Evolutionary conservation across 2,797 vertebrate genomes (phyloP).

Genomic region (Florisuga fusca): DNA sequence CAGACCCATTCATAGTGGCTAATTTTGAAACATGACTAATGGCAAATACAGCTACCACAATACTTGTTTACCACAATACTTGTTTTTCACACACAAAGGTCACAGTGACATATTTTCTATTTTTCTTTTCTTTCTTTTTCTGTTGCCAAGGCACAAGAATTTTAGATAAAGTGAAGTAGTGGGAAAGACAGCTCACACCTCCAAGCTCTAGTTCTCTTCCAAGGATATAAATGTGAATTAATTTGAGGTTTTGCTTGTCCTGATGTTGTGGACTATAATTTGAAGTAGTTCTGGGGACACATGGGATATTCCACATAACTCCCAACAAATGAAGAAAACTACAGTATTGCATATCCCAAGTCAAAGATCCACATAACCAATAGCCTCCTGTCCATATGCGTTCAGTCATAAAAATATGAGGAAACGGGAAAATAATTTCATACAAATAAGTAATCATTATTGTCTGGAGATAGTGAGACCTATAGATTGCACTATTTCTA

Average conservation of each 20-base stretch:
- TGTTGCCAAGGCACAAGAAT: background rate
- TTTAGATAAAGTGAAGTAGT: background rate
- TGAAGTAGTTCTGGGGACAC: background rate
- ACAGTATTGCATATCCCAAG: background rate
- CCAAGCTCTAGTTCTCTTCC: background rate
- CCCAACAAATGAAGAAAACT: background rate
- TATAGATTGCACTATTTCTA: background rate
- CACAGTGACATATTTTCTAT: background rate
- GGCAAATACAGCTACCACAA: background rate
- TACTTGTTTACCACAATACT: background rate
- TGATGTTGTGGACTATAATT: background rate
- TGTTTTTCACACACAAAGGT: background rate
- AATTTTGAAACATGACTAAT: background rate
- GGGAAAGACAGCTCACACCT: background rate
- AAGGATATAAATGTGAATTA: background rate
- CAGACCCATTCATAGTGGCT: background rate
- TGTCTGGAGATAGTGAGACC: background rate
- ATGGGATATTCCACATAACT: background rate
- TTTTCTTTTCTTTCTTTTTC: background rate
- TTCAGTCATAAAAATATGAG: background rate
- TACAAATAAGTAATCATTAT: background rate
- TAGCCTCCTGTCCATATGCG: background rate
- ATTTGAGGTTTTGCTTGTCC: background rate
- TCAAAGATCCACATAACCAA: background rate
- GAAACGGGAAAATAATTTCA: background rate